Base-by-base conservation (phyloP, 92 coral and sea anemone species). In the Epizoanthus stellaris region DNA sequence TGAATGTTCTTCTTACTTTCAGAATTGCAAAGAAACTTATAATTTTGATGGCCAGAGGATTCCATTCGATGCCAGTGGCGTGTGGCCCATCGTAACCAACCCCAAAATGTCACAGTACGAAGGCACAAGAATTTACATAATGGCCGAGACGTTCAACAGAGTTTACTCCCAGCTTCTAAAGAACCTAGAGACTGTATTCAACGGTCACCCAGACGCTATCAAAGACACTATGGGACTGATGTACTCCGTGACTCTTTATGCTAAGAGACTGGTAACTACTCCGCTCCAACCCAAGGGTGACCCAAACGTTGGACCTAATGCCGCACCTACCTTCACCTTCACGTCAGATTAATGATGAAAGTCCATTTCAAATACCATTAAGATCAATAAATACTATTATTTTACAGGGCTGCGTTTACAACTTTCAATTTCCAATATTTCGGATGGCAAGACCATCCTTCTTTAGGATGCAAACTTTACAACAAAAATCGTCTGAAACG, bases 31-130 rank as follows among this genome's bases (percentile, higher is more conserved):
- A 1, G 90, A 89, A 13, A 86, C 66, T n/a, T 89, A 82, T 62
- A 71, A 69, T 61, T 91, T 88, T 70, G 85, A 64, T 10, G 93
- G 95, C 25, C 85, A 65, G 2, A 73, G 75, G 53, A 89, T 92
- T 6, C 82, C 85, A 15, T 89, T 89, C 75, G 92, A 92, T 71
- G 80, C 86, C 12, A 85, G 71, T 25, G 93, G 95, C 19, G 91
- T 92, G 25, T 92, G 95, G 95, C 93, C 95, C 9, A 89, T 89
- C 75, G 59, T 77, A 20, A 61, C 90, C 6, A 89, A 92, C 83
- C 95, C 95, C 11, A 67, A 61, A 52, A 89, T 92, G 93, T 54
- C 85, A 5, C 82, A 34, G 38, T 92, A 77, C 82, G 47, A 3
- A 19, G 23, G 56, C 12, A 77, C 90, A 9, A 73, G 20, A 8